Conservation (phyloP, 2,888 invertebrate genomes). For the Galerucella calmariensis region DNA sequence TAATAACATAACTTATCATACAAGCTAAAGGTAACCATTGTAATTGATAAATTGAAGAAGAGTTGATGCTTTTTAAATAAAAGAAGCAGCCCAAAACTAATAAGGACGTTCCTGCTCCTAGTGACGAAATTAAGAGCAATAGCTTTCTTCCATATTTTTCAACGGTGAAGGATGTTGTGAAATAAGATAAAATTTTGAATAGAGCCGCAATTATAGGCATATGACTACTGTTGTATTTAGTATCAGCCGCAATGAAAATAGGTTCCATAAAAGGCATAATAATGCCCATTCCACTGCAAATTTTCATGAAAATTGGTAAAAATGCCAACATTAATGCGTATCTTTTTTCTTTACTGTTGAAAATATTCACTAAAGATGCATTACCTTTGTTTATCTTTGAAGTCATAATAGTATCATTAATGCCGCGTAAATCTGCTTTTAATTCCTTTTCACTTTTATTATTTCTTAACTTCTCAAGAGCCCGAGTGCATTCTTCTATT, state of each 20-base stretch:
- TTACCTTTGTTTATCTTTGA: background rate
- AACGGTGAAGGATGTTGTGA: constrained; percentile 65
- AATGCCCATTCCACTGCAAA: background rate
- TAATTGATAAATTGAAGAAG: constrained; percentile 59
- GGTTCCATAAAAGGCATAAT: background rate
- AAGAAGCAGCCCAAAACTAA: constrained; percentile 71
- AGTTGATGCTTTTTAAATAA: constrained; percentile 65
- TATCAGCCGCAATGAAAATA: background rate
- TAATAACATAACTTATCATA: constrained; percentile 75
- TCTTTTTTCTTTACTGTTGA: background rate
- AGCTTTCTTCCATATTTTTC: constrained; percentile 78
- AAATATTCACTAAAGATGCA: background rate
- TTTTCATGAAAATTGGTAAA: background rate
- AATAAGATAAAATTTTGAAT: background rate
- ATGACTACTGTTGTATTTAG: background rate
- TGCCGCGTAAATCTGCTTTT: background rate
- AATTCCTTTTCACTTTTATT: background rate
- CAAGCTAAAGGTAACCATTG: constrained; percentile 77
- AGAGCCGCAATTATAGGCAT: background rate
- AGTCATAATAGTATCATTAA: constrained; percentile 52
- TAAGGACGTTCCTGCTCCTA: constrained; percentile 69
- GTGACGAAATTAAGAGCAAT: constrained; percentile 75
- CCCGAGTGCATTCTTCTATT: background rate
- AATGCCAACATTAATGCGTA: background rate
- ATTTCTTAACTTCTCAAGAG: constrained; percentile 1